Evolutionary conservation across 2,888 invertebrate genomes (phyloP).

Genomic region (Chalcosyrphus nemorum): DNA sequence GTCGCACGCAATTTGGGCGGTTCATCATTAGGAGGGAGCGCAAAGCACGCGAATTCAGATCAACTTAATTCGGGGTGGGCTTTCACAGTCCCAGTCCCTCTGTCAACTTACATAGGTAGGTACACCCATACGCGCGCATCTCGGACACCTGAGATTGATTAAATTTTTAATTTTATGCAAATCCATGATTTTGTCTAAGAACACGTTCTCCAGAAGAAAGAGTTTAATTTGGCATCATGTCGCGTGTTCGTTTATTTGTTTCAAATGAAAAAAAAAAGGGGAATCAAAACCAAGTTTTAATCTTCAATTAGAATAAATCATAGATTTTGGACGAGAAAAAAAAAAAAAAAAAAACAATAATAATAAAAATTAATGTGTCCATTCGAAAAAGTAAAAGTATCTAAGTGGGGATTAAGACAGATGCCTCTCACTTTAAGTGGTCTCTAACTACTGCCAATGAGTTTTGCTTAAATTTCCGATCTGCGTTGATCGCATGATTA

Average conservation of each 20-base stretch:
- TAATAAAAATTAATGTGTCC: constrained; percentile 1
- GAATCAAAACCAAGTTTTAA: constrained; percentile 11
- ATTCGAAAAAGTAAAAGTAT: constrained; percentile 46
- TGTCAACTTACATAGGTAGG: background rate
- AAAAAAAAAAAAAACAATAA: too few species aligned
- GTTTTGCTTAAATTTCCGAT: constrained; percentile 1
- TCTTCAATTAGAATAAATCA: constrained; percentile 36
- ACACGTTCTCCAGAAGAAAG: constrained; percentile 21
- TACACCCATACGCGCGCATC: background rate
- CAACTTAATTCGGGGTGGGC: background rate
- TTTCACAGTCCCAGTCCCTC: constrained; percentile 1
- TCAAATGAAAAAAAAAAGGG: background rate
- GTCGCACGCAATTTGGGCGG: background rate
- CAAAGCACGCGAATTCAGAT: background rate
- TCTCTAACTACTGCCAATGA: background rate
- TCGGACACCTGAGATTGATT: background rate
- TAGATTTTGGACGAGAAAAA: background rate
- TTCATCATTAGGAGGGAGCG: background rate
- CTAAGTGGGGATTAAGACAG: background rate
- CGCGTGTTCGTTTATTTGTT: constrained; percentile 24
- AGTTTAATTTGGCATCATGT: constrained; percentile 22
- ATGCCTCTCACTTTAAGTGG: constrained; percentile 38
- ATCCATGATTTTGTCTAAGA: constrained; percentile 7
- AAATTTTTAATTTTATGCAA: constrained; percentile 30
- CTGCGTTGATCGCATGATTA: background rate